Evolutionary conservation across 2,888 invertebrate genomes (phyloP), one percentile per base, ranked within the genome.

Genomic region (Spialia ferax): DNA sequence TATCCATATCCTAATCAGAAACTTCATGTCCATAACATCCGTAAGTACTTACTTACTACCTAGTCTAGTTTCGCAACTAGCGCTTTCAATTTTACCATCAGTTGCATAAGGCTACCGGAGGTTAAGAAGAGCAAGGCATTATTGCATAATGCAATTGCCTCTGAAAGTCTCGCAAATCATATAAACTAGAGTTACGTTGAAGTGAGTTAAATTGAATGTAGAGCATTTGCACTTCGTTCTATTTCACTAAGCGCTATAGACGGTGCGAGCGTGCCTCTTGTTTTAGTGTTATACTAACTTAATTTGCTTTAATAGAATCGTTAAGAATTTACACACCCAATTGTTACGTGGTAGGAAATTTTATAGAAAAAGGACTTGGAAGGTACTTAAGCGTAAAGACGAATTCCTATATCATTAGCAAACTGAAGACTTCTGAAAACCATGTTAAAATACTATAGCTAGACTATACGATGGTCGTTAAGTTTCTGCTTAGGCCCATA

Each of bases 101-200:
- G 35, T 66, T 66, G 55, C 66, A 54, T 66, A 66, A 66, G 18
- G 32, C 64, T 50, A 65, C 65, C 42, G 60, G 66, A 60, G 66
- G 61, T 66, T 66, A 61, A 61, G 61, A 61, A 61, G 60, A 66
- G 60, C 66, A 66, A 57, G 15, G 38, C 59, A 52, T 29, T 20
- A 54, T 66, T 66, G 13, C 60, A 42, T 54, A 59, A 59, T 18
- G 20, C 57, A 50, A 63, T 45, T 56, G 63, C 56, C 11, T 50
- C 50, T 35, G 45, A 50, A 60, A 54, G 54, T 32, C 60, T 60
- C 54, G 61, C 66, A 66, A 66, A 61, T 66, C 66, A 66, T 57
- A 64, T 52, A 61, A 66, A 50, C 60, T 45, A 18, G 52, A 54
- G 15, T 52, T 59, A 42, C 57, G 7, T 29, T 62, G 29, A 35